Base-by-base conservation (phyloP, 2,797 vertebrate genomes). In the Melanotaenia maccullochi region DNA sequence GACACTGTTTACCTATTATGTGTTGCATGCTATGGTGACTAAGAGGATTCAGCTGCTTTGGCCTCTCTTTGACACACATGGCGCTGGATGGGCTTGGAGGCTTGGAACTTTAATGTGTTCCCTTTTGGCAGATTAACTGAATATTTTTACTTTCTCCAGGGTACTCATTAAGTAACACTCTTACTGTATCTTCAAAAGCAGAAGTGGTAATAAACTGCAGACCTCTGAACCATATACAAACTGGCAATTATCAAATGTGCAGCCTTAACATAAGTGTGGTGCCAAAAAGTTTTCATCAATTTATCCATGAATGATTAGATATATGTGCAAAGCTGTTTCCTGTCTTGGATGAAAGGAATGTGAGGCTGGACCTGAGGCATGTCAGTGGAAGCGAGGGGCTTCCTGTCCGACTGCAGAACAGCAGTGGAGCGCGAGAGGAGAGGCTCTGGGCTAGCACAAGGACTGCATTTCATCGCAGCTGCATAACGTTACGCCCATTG, bases 1-100 rank as follows among this genome's bases (percentile, higher is more conserved):
- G 65, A 78, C 66, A 73, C 68, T 75, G 76, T 89, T 92, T 89
- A 92, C 82, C 79, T 86, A 85, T 87, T 83, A 68, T 82, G 58
- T 54, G 73, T 58, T 51, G 67, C 59, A 64, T 59, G 40, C 65
- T 74, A 76, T 68, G 71, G 60, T 20, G 54, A 86, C 83, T 85
- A 67, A 86, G 79, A 65, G 60, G 81, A 88, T 82, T 88, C 82
- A 88, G 84, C 85, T 86, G 84, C 60, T 73, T 68, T 79, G 74
- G 80, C 57, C 60, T 33, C 59, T 51, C 65, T 82, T 73, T 72
- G 55, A 85, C 72, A 80, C 73, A 79, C 78, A 85, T 69, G 66
- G 58, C 0, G 64, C 59, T 86, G 85, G 77, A 85, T 4, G 25
- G 36, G 73, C 2, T 68, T 73, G 59, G 47, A 64, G 20, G 44